Base-by-base conservation (phyloP, 2,797 vertebrate genomes). In the Schizothorax lantsangensis region DNA sequence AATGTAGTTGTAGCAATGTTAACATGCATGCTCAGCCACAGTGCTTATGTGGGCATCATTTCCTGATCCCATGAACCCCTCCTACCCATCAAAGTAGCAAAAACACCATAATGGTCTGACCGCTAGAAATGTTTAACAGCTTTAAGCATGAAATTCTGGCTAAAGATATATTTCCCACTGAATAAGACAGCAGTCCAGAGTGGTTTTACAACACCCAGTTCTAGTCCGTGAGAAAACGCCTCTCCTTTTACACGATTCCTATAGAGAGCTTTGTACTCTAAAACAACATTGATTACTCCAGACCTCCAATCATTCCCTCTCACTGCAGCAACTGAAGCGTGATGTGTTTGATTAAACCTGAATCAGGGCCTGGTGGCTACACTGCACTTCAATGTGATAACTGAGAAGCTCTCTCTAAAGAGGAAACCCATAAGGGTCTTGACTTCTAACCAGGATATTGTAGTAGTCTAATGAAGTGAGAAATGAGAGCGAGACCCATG, bases 281-380 rank as follows among this genome's bases (percentile, higher is more conserved):
- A 89, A 90, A 85, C 84, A 81, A 83, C 83, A 93, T 94, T 85
- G 59, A 94, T 92, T 92, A 84, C 79, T 89, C 87, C 84, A 88
- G 93, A 92, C 91, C 92, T 92, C 75, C 8, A 49, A 91, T 87
- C 88, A 74, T 91, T 91, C 86, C 81, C 87, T 38, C 90, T 88
- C 86, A 64, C 79, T 87, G 85, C 71, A 72, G 81, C 87, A 86
- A 87, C 85, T 89, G 89, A 84, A 88, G 90, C 66, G 59, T 84
- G 84, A 86, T 49, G 26, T 88, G 91, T 83, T 79, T 82, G 90
- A 91, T 93, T 80, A 89, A 77, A 82, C 86, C 57, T 23, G 64
- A 88, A 88, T 83, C 88, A 82, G 81, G 54, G 72, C 66, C 87
- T 40, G 79, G 57, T 87, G 88, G 82, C 85, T 83, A 87, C 87